A percentile compares a stretch with the other conserved stretches of the same genome.
Conservation (phyloP, 2,797 vertebrate genomes). For the Eleutherodactylus coqui region DNA sequence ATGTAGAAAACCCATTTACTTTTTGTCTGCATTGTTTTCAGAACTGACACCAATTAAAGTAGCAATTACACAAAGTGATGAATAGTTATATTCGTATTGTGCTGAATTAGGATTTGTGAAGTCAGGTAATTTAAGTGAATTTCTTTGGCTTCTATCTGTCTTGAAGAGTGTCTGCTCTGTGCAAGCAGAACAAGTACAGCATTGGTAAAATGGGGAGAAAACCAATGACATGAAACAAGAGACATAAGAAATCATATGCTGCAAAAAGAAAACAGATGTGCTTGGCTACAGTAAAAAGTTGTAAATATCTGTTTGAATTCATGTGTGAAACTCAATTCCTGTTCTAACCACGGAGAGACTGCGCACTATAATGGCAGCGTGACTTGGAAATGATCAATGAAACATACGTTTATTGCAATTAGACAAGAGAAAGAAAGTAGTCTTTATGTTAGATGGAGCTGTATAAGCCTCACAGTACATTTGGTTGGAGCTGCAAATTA, state of each 20-base stretch:
- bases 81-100: background rate
- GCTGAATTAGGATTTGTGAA: background rate
- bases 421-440: slow-evolving; percentile 21
- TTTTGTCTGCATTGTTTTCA: background rate
- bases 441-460: background rate
- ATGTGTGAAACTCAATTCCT: slow-evolving; percentile 45
- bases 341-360: slow-evolving; percentile 16
- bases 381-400: slow-evolving; percentile 23
- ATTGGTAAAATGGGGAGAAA: slow-evolving; percentile 10
- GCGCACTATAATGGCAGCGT: slow-evolving; percentile 25
- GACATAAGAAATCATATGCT: slow-evolving; percentile 11
- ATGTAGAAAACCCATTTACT: background rate
- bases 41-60: background rate
- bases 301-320: slow-evolving; percentile 13
- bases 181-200: background rate
- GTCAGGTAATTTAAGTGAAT: background rate
- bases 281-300: background rate
- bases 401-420: slow-evolving; percentile 33
- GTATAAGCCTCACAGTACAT: background rate
- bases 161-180: background rate
- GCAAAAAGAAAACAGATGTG: slow-evolving; percentile 49
- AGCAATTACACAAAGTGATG: background rate
- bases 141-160: background rate
- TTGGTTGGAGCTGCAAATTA: background rate
- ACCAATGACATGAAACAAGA: slow-evolving; percentile 24